These are phyloP conservation scores for Temnothorax curvispinosus DNA, from an alignment of 1,140 invertebrate genomes.

Conservation along the genomic window DNA sequence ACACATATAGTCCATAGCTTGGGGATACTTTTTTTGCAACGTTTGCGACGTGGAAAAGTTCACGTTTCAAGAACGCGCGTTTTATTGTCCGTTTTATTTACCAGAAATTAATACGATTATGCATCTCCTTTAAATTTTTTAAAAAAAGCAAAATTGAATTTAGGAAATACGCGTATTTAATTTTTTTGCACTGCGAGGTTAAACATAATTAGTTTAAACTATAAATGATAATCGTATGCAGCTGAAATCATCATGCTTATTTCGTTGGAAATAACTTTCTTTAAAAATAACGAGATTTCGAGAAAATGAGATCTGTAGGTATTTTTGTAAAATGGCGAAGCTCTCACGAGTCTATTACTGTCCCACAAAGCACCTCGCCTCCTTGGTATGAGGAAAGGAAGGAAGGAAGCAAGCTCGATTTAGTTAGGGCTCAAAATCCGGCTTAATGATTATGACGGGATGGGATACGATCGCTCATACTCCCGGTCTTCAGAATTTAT, in stretches of 20 bases:
- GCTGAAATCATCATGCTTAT: neutral
- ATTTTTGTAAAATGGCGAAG: neutral
- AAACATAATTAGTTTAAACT: neutral
- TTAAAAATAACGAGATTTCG: neutral
- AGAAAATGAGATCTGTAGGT: neutral
- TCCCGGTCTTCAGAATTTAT: conserved; percentile 13
- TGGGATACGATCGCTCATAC: conserved; percentile 25
- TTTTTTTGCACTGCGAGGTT: neutral
- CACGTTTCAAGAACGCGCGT: neutral
- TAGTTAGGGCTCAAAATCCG: conserved; percentile 37
- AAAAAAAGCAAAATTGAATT: neutral
- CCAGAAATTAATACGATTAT: neutral
- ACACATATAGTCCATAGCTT: conserved; percentile 25
- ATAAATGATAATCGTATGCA: neutral
- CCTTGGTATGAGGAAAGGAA: neutral
- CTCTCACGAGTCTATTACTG: neutral
- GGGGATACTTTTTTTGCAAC: conserved; percentile 47
- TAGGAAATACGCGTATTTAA: neutral
- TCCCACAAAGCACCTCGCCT: neutral
- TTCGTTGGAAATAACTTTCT: neutral
- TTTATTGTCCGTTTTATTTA: conserved; percentile 22
- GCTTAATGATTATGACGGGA: conserved; percentile 37
- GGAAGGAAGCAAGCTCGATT: conserved; percentile 1
- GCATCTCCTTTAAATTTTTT: neutral
- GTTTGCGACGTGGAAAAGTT: conserved; percentile 44